These are phyloP conservation scores for Malurus cyaneus DNA, from an alignment of 2,113 vertebrate species.

Conservation along the genomic window DNA sequence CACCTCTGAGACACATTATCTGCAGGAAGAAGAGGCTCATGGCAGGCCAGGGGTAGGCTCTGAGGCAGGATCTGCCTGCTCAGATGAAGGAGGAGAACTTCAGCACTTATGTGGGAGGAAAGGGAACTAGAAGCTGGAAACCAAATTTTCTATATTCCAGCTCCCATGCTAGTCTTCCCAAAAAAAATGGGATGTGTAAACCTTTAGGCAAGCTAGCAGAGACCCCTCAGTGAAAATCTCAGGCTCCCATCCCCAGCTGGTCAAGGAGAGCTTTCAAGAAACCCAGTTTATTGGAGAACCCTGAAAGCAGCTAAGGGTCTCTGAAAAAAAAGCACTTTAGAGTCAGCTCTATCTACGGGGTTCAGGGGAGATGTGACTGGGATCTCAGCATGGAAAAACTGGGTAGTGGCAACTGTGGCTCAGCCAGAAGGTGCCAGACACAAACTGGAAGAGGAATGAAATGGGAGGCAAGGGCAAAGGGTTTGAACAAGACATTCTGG, in stretches of 20 bases:
- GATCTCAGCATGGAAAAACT: background rate
- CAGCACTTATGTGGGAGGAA: background rate
- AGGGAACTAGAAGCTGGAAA: background rate
- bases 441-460: background rate
- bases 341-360: background rate
- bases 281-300: background rate
- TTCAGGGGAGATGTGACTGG: background rate
- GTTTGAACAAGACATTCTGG: background rate
- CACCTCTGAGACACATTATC: rapidly evolving
- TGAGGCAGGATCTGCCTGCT: background rate
- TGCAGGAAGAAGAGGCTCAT: background rate
- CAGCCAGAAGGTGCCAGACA: background rate
- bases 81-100: background rate
- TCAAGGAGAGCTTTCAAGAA: background rate
- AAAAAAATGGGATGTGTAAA: background rate
- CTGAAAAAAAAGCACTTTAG: background rate
- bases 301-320: background rate
- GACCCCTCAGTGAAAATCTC: background rate
- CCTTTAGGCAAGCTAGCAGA: background rate
- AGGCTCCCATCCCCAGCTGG: background rate
- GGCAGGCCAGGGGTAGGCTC: background rate
- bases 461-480: background rate
- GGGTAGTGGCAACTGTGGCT: background rate
- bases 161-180: background rate
- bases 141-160: background rate